Conservation (phyloP, 2,888 invertebrate species). For the Drosophila picticornis region DNA sequence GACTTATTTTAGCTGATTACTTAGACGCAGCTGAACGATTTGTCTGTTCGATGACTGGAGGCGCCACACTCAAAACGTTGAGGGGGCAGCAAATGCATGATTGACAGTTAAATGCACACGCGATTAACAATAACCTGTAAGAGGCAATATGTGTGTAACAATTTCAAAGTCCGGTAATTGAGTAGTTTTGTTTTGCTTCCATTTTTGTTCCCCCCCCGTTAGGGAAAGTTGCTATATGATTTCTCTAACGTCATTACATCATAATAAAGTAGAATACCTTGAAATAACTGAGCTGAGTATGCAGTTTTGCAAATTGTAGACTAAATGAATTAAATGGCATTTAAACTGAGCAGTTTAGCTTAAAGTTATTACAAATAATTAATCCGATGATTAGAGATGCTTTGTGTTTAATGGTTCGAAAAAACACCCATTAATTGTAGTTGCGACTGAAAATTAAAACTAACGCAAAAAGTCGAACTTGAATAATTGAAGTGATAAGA, state of each 20-base stretch:
- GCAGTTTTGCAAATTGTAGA: not conserved
- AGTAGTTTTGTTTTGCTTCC: not conserved
- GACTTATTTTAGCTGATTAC: no score
- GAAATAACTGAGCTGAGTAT: not conserved
- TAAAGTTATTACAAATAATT: not conserved
- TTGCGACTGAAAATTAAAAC: not conserved
- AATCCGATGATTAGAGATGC: not conserved
- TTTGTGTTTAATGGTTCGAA: not conserved
- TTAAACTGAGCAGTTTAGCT: not conserved
- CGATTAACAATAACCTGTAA: slow-evolving; percentile 1
- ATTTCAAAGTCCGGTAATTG: slow-evolving; percentile 1
- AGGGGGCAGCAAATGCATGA: slow-evolving; percentile 24
- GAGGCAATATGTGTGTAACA: not conserved
- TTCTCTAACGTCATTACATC: not conserved
- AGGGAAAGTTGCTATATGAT: not conserved
- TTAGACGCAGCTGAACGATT: not conserved
- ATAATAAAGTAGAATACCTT: not conserved
- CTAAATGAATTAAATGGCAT: not conserved
- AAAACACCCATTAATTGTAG: not conserved
- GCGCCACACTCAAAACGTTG: slow-evolving; percentile 3
- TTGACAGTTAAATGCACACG: slow-evolving; percentile 43
- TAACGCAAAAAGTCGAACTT: slow-evolving; percentile 2
- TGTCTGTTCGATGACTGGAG: slow-evolving; percentile 42
- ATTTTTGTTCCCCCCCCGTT: not conserved
- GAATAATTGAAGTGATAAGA: slow-evolving; percentile 22